phyloP scores from a whole-genome alignment of 53 echinoderm and acorn worm genomes.

The Paracentrotus lividus region DNA sequence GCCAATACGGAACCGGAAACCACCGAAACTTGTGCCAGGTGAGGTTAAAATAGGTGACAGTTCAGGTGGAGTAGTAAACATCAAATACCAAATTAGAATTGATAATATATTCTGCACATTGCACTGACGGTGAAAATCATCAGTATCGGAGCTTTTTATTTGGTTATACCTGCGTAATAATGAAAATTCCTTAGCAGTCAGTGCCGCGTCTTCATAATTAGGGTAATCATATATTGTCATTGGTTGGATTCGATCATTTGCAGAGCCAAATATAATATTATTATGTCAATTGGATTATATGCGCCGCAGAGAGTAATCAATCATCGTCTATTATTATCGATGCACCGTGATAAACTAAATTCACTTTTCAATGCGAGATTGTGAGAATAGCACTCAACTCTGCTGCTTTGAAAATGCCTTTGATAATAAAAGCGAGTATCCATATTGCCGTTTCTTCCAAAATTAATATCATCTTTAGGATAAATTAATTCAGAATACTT shows the following conservation, averaged over 20 bases:
- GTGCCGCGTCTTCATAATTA: background rate
- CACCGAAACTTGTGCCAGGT: background rate
- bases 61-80: slow-evolving; percentile 6
- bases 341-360: too few species aligned
- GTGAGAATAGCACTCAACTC: background rate
- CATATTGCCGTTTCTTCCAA: background rate
- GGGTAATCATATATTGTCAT: slow-evolving; percentile 48
- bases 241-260: background rate
- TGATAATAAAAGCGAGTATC: too few species aligned
- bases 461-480: too few species aligned
- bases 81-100: background rate
- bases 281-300: slow-evolving; percentile 25
- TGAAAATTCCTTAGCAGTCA: background rate
- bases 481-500: too few species aligned
- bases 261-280: background rate
- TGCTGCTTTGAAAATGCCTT: background rate
- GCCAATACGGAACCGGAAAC: background rate
- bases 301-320: background rate
- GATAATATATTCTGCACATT: background rate
- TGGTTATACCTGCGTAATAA: background rate
- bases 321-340: background rate
- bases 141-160: background rate
- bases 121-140: background rate
- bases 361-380: background rate
- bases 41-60: background rate